These are phyloP conservation scores for Anoplolepis gracilipes DNA, from an alignment of 1,140 invertebrate species.

Conservation along the genomic window DNA sequence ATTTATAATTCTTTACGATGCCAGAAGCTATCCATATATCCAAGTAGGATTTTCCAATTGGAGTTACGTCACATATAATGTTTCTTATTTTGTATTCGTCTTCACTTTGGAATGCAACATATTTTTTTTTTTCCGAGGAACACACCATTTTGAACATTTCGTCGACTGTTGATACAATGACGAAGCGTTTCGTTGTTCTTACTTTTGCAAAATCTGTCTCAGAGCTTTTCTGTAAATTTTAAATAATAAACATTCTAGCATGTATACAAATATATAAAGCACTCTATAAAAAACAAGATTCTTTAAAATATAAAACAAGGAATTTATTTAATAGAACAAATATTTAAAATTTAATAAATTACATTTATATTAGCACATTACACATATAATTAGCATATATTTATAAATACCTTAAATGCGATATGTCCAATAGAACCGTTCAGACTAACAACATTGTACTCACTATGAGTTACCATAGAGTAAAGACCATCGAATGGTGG, in stretches of 20 bases:
- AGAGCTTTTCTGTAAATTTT: not conserved
- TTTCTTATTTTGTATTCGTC: conserved; percentile 43
- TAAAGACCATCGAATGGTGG: conserved; percentile 25
- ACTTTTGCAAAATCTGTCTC: not conserved
- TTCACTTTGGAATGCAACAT: conserved; percentile 23
- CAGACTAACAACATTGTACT: conserved; percentile 50
- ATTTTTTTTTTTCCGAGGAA: not conserved
- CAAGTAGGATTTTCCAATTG: not conserved
- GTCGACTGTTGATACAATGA: not conserved
- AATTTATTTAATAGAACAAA: not conserved
- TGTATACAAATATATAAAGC: not conserved
- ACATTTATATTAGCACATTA: not conserved
- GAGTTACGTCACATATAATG: conserved; percentile 48
- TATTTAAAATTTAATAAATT: not conserved
- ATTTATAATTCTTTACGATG: conserved; percentile 54
- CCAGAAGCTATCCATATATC: conserved; percentile 46
- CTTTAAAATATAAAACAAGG: not conserved
- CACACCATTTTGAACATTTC: conserved; percentile 60
- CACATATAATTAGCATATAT: not conserved
- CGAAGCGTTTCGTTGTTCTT: not conserved
- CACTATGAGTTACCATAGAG: not conserved
- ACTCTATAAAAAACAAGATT: not conserved
- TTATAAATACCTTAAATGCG: conserved; percentile 10
- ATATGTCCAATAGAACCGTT: conserved; percentile 4
- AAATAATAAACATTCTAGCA: not conserved